These are phyloP conservation scores for Drosophila greeni DNA, from an alignment of 2,888 invertebrate species.

Conservation along the genomic window DNA sequence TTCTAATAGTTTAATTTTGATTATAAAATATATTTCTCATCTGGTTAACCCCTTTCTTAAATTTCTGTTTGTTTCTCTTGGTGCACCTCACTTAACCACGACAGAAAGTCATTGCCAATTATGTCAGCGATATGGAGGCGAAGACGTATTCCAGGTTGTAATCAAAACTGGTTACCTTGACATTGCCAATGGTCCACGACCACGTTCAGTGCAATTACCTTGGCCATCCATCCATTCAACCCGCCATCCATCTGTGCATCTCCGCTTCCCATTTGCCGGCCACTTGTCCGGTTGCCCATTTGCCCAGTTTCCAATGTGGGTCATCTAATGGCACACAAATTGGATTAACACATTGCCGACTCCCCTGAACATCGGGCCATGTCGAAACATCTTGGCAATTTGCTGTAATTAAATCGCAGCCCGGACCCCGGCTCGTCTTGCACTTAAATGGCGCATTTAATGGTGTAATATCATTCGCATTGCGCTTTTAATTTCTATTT, in stretches of 20 bases:
- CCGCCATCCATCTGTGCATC: slow-evolving; percentile 14
- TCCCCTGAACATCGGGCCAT: slow-evolving; percentile 28
- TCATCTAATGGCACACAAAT: slow-evolving; percentile 64
- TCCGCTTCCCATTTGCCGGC: slow-evolving; percentile 22
- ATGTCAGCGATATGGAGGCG: slow-evolving; percentile 45
- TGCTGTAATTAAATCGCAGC: slow-evolving; percentile 65
- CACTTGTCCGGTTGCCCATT: slow-evolving; percentile 22
- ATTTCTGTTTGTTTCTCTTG: neutral
- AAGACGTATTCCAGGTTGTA: slow-evolving; percentile 41
- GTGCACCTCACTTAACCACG: slow-evolving; percentile 2
- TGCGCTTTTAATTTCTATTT: slow-evolving; percentile 70
- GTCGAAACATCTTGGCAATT: slow-evolving; percentile 60
- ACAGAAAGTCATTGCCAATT: slow-evolving; percentile 55
- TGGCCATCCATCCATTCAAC: slow-evolving; percentile 18
- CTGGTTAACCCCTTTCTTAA: neutral
- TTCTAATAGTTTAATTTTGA: no score
- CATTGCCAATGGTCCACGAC: slow-evolving; percentile 52
- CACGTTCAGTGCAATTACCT: slow-evolving; percentile 33
- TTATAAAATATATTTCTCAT: no score
- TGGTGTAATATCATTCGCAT: slow-evolving; percentile 70
- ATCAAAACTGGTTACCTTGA: slow-evolving; percentile 70
- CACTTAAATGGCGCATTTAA: slow-evolving; percentile 73
- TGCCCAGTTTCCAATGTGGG: slow-evolving; percentile 46
- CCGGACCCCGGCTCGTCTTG: slow-evolving; percentile 46
- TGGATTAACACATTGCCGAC: slow-evolving; percentile 67